Conservation (phyloP, 2,888 invertebrate species). For the Phyllotreta striolata region DNA sequence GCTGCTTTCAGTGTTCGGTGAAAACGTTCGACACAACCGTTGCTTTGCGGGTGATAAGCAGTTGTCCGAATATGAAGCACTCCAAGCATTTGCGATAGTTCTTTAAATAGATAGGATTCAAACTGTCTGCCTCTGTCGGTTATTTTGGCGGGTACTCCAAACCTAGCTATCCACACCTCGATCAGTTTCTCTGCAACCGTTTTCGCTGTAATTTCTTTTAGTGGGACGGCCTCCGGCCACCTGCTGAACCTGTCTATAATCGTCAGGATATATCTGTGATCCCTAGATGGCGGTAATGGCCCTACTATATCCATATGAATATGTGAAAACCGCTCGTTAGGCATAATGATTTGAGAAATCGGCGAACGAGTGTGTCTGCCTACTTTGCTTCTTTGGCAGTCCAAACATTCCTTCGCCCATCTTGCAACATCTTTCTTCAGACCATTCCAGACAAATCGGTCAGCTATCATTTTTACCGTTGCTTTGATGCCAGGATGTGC, state of each 20-base stretch:
- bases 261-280: background rate
- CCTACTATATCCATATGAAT: constrained; percentile 6
- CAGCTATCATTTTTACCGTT: background rate
- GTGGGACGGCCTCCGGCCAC: background rate
- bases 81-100: constrained; percentile 7
- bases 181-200: background rate
- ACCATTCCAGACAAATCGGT: background rate
- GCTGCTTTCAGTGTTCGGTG: constrained; percentile 47
- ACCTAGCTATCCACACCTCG: background rate
- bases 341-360: background rate
- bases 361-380: background rate
- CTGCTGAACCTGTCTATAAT: background rate
- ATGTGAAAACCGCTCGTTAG: background rate
- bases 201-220: background rate
- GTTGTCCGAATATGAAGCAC: constrained; percentile 33
- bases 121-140: constrained; percentile 5
- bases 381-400: constrained; percentile 1
- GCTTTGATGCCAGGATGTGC: background rate
- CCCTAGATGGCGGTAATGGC: constrained; percentile 11
- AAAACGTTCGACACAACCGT: constrained; percentile 39
- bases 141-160: background rate
- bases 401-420: background rate
- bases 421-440: background rate
- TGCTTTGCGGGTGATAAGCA: constrained; percentile 39
- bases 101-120: constrained; percentile 21